Percentiles rank a stretch among this genome's conserved stretches.
Evolutionary conservation across 2,888 invertebrate species (phyloP).

Genomic region (Rapana venosa): DNA sequence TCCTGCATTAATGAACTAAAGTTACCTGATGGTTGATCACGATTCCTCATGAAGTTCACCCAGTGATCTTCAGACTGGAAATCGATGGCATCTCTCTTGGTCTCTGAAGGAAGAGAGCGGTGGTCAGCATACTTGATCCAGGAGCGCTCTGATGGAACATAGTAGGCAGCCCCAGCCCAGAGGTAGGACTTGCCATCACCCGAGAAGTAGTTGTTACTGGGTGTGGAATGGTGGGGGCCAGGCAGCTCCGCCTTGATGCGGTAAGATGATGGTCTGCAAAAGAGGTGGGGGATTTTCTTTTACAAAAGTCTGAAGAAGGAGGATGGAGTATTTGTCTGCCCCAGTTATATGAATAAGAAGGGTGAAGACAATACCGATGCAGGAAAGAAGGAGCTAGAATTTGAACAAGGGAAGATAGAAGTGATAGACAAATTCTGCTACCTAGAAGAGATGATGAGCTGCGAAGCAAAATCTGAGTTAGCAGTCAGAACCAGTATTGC

Average conservation of each 20-base stretch:
- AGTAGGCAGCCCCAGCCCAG: constrained; percentile 65
- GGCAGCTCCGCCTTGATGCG: constrained; percentile 41
- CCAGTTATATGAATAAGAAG: too few relatives aligned
- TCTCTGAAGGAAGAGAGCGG: constrained; percentile 62
- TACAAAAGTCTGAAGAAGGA: too few relatives aligned
- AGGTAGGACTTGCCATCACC: constrained; percentile 69
- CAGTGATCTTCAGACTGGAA: constrained; percentile 69
- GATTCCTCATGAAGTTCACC: constrained; percentile 64
- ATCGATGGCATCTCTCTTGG: constrained; percentile 68
- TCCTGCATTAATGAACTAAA: background rate
- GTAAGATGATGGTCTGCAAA: constrained; percentile 5
- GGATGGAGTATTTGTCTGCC: too few relatives aligned
- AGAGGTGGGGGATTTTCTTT: background rate
- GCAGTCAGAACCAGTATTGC: too few relatives aligned
- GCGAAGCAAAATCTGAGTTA: too few relatives aligned
- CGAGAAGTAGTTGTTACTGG: constrained; percentile 67
- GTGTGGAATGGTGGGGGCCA: constrained; percentile 63
- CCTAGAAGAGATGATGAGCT: too few relatives aligned
- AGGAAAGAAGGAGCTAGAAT: too few relatives aligned
- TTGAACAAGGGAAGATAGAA: too few relatives aligned
- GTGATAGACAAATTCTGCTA: too few relatives aligned
- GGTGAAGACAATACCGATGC: too few relatives aligned
- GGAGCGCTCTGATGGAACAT: constrained; percentile 70
- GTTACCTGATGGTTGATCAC: constrained; percentile 70
- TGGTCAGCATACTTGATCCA: constrained; percentile 68